Base-by-base conservation (phyloP, 1,140 invertebrate genomes). In the Sitophilus oryzae region DNA sequence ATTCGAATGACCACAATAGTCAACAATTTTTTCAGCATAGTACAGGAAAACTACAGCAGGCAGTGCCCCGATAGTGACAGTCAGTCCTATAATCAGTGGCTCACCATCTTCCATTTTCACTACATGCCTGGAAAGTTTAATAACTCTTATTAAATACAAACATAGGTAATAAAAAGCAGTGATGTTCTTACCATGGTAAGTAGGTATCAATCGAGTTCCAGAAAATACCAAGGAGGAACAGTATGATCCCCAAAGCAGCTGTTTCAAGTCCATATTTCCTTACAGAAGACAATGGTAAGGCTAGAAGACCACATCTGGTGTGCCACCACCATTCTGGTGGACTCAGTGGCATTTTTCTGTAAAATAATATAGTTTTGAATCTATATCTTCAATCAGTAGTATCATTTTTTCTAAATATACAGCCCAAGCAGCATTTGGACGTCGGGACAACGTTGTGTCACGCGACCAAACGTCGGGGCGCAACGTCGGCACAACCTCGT, bases 311-410 rank as follows among this genome's bases (percentile, higher is more conserved):
- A n/a, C 82, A 84, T 62, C 83, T 78, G 1, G 85, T 87, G 61
- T 87, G 85, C 84, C 85, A 87, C 84, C 85, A 88, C 83, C 85
- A 88, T 66, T 88, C 86, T 2, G 85, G 85, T 3, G 85, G 84
- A 62, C 82, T 84, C 3, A 88, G 68, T 1, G 85, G 85, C 82
- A 88, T 86, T 36, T 78, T 76, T 2, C 77, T 79, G 61, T 21
- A 67, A 53, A 58, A 42, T 44, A 41, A 44, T 21, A 40, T 3
- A 50, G 36, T 45, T 21, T 21, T 22, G 3, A 45, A 45, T n/a
- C n/a, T n/a, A n/a, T n/a, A n/a, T n/a, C n/a, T n/a, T n/a, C n/a
- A n/a, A n/a, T n/a, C n/a, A n/a, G n/a, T n/a, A n/a, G n/a, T n/a
- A n/a, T n/a, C n/a, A n/a, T n/a, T n/a, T n/a, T n/a, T n/a, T n/a